Conservation (phyloP, 2,797 vertebrate genomes). For the Sebastes oblongus region DNA sequence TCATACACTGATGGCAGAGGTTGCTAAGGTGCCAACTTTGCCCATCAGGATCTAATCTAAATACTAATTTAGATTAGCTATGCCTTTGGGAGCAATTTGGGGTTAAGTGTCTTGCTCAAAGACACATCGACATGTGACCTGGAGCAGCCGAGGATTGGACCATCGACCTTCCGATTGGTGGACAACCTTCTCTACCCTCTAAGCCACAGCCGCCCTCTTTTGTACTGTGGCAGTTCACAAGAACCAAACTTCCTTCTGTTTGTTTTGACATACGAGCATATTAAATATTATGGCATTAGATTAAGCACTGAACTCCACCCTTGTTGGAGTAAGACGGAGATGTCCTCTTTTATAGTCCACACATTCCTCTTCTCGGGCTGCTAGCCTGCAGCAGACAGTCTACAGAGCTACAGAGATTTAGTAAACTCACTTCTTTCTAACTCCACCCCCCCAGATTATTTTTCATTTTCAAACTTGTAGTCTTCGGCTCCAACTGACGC, state of each 20-base stretch:
- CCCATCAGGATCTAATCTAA: too few relatives aligned
- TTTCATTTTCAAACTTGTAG: too few relatives aligned
- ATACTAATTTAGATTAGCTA: too few relatives aligned
- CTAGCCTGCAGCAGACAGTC: not conserved
- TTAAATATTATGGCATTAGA: not conserved
- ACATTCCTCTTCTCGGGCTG: not conserved
- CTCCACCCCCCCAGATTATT: not conserved
- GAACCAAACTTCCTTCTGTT: not conserved
- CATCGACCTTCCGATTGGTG: rapidly evolving
- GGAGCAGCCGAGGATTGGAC: too few relatives aligned
- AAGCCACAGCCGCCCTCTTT: not conserved
- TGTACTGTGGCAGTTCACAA: not conserved
- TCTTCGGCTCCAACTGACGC: not conserved
- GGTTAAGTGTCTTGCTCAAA: too few relatives aligned
- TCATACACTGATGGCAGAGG: too few relatives aligned
- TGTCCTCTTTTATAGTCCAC: too few relatives aligned
- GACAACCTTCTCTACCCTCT: too few relatives aligned
- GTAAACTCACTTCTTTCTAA: not conserved
- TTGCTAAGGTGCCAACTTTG: too few relatives aligned
- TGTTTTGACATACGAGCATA: not conserved
- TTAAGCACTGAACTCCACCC: not conserved
- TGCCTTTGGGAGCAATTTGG: too few relatives aligned
- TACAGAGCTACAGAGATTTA: not conserved
- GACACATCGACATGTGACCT: too few relatives aligned
- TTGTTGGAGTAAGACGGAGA: not conserved